Evolutionary conservation across 2,113 vertebrate genomes (phyloP), one percentile per base, ranked within the genome.

Genomic region (Mirza zaza): DNA sequence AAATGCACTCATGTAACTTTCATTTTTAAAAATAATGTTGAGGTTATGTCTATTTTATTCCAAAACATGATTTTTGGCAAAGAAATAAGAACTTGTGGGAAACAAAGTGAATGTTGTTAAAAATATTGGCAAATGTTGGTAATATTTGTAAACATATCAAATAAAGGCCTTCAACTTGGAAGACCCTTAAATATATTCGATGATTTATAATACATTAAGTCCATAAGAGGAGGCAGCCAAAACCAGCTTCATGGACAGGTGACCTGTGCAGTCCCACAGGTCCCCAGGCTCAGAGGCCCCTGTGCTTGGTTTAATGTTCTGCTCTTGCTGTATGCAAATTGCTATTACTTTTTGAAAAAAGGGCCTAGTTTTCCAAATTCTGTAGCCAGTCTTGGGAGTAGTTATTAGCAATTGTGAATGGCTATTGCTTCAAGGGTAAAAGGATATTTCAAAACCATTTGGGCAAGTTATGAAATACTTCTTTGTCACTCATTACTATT

Each of bases 361-460:
- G 14, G 2, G 2, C 9, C 39, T 32, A 20, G 29, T 42, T 42
- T 48, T 71, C 25, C 17, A 65, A 39, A n/a, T 55, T 34, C 55
- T 36, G 5, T 21, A 63, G 70, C 34, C 23, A 13, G 61, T 48
- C 9, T 20, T 68, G 21, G 45, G 55, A 32, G 4, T 23, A 20
- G 25, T 80, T 76, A 15, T 57, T 59, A 48, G 42, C 61, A 52
- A 0, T 0, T 13, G 23, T 45, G 48, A 82, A 39, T 73, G 15
- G n/a, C 27, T 79, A 20, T 21, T 61, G 93, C 79, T n/a, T 73
- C 42, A 67, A 52, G 52, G 57, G 79, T 45, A 23, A 88, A 52
- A n/a, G 87, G 89, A 85, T 11, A 17, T 97, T 97, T 97, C 97
- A 75, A 93, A 98, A 96, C 42, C 32, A 14, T 11, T 1, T 20